Conservation (phyloP, 92 coral and sea anemone genomes). For the Epizoanthus stellaris region DNA sequence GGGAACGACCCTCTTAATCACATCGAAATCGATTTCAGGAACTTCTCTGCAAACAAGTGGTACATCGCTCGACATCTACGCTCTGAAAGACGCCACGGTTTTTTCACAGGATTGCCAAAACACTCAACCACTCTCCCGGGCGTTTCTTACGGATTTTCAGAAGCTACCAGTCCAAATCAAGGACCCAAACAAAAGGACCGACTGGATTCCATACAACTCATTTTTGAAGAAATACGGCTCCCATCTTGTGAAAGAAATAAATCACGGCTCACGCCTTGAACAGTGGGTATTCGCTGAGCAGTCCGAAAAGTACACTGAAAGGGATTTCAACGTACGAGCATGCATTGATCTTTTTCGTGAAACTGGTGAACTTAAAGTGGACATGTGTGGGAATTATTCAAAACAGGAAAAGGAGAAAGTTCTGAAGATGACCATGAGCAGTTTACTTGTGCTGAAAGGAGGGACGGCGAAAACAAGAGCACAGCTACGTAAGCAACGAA, state of each 20-base stretch:
- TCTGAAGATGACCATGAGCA: neutral
- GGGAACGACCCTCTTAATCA: constrained; percentile 22
- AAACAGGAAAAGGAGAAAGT: neutral
- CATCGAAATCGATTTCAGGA: constrained; percentile 9
- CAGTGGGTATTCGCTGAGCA: neutral
- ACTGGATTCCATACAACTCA: constrained; percentile 4
- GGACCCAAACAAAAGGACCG: neutral
- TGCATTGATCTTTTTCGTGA: neutral
- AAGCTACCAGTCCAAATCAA: neutral
- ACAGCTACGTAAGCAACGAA: constrained; percentile 9
- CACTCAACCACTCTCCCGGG: neutral
- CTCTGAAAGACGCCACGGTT: neutral
- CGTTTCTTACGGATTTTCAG: neutral
- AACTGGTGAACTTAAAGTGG: neutral
- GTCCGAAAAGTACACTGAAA: constrained; percentile 12
- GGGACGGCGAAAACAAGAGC: constrained; percentile 47
- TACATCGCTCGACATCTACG: constrained; percentile 7
- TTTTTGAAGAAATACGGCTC: constrained; percentile 26
- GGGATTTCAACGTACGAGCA: neutral
- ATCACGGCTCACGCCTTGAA: neutral
- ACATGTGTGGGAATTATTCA: constrained; percentile 1
- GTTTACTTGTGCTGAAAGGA: constrained; percentile 44
- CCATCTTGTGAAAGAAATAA: constrained; percentile 4
- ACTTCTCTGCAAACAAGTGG: constrained; percentile 2
- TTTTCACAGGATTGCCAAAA: constrained; percentile 33